Evolutionary conservation across 2,113 vertebrate species (phyloP).

Genomic region (Ptilorrhoa leucosticta): DNA sequence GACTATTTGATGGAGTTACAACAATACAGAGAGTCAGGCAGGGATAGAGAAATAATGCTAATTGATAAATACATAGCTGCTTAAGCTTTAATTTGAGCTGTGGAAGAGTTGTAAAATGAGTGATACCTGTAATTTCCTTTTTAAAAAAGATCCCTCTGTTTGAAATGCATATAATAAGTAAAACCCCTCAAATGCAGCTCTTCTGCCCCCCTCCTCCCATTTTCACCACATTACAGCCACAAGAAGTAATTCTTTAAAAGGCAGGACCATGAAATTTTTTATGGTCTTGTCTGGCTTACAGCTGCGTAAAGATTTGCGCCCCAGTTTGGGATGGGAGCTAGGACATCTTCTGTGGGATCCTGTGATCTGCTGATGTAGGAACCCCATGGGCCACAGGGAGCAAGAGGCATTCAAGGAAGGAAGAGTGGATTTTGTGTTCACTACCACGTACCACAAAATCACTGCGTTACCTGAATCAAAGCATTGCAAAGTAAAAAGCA

Average conservation of each 20-base stretch:
- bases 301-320: neutral
- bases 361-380: neutral
- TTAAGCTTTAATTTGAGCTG: slow-evolving; percentile 65
- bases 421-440: neutral
- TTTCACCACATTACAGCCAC: neutral
- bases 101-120: slow-evolving; percentile 11
- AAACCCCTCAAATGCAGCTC: neutral
- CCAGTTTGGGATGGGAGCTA: neutral
- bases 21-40: slow-evolving; percentile 64
- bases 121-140: slow-evolving; percentile 65
- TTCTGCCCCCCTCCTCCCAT: neutral
- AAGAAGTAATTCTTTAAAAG: neutral
- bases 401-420: neutral
- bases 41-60: slow-evolving; percentile 68
- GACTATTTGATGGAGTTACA: slow-evolving; percentile 75
- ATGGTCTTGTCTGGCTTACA: neutral
- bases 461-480: neutral
- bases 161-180: neutral
- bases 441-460: neutral
- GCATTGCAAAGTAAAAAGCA: neutral
- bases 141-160: neutral
- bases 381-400: neutral
- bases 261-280: neutral
- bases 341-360: neutral
- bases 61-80: slow-evolving; percentile 69